phyloP scores from a whole-genome alignment of 2,113 vertebrate species.

The Neogobius melanostomus region DNA sequence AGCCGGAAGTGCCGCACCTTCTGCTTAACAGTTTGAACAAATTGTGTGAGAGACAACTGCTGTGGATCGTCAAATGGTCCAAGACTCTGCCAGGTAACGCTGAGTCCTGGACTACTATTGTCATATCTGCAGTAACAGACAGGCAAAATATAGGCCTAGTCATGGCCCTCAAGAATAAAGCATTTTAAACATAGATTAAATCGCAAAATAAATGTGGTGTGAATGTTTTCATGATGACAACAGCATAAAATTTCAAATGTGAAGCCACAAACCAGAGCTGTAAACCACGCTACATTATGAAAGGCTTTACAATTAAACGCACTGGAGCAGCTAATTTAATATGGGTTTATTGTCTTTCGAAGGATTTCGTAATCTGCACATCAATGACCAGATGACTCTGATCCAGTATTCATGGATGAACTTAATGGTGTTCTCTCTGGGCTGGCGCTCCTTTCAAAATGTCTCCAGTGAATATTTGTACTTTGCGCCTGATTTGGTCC shows the following conservation, averaged over 20 bases:
- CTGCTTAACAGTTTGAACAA: conserved; percentile 92
- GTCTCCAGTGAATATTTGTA: conserved; percentile 92
- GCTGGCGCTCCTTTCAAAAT: conserved; percentile 96
- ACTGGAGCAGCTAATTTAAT: background rate
- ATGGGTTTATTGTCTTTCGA: conserved; percentile 9
- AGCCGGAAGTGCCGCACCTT: conserved; percentile 83
- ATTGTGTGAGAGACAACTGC: conserved; percentile 92
- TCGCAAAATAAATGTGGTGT: background rate
- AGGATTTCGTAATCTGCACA: conserved; percentile 96
- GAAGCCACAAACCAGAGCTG: background rate
- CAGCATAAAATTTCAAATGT: background rate
- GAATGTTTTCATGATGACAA: background rate
- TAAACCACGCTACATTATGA: background rate
- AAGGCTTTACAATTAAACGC: background rate
- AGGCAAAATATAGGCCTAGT: background rate
- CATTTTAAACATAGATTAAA: background rate
- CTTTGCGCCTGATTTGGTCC: conserved; percentile 93
- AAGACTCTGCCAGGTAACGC: conserved; percentile 93
- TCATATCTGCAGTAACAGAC: conserved; percentile 34
- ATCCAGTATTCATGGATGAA: conserved; percentile 99
- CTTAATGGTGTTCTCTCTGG: conserved; percentile 94
- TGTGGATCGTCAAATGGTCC: conserved; percentile 96
- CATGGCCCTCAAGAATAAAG: background rate
- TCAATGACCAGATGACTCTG: conserved; percentile 97
- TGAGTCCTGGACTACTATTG: conserved; percentile 26